Evolutionary conservation across 2,113 vertebrate genomes (phyloP), one percentile per base, ranked within the genome.

Genomic region (Chrysochloris asiatica): DNA sequence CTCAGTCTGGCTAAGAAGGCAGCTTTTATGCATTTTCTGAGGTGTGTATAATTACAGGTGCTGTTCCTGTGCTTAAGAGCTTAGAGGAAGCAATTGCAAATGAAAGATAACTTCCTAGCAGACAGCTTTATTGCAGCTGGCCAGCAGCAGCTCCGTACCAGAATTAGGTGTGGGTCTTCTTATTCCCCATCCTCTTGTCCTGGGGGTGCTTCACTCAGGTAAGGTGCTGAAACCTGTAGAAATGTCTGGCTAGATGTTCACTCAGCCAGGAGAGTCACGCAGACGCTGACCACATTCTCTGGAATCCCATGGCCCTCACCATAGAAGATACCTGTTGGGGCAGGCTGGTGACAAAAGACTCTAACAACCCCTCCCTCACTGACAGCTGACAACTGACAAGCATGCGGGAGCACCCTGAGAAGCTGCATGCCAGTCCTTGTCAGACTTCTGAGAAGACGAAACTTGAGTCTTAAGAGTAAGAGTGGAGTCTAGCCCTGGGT

Each of bases 21-120:
- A 93, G 97, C 94, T 95, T 93, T 96, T 65, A 95, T 96, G 96
- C 94, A 36, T 95, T 97, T 97, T 97, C 95, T 92, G 95, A 96
- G 95, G 86, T 96, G 73, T 93, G 81, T 95, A 95, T 97, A 97
- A 97, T 97, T 96, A 97, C 96, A 97, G 97, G 95, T 87, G 83
- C 95, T 93, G 96, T 96, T 97, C 97, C 98, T 96, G 96, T 97
- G 97, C 93, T 96, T 95, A 96, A 97, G 94, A 96, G 97, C 96
- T 97, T 93, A 96, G 95, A 91, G 96, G 97, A 98, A 97, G 96
- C 96, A 95, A 95, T 96, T 95, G 95, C 93, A 95, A 95, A 95
- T 92, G 95, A 97, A 96, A 97, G 96, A 97, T 97, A 97, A 94
- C 96, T 93, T 97, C 97, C 96, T 92, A 95, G 94, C 96, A 97